These are phyloP conservation scores for Apamea monoglypha DNA, from an alignment of 2,888 invertebrate species.

Conservation along the genomic window DNA sequence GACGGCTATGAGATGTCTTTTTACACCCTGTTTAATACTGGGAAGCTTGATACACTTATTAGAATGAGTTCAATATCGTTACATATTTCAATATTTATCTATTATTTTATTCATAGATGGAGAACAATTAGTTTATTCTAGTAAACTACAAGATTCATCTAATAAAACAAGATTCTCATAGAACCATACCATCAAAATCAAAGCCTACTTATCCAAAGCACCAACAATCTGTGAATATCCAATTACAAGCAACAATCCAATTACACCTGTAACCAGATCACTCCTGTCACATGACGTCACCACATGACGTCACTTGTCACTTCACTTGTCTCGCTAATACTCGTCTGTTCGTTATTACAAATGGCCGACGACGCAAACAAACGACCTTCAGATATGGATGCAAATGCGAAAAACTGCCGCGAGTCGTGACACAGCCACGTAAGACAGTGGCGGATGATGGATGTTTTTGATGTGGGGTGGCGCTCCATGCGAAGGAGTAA, in stretches of 20 bases:
- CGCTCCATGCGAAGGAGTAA: neutral
- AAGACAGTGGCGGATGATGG: conserved; percentile 42
- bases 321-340: conserved; percentile 29
- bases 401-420: conserved; percentile 57
- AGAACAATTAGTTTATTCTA: neutral
- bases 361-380: conserved; percentile 47
- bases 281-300: conserved; percentile 22
- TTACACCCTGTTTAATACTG: neutral
- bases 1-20: neutral
- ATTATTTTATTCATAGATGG: neutral
- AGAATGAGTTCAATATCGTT: neutral
- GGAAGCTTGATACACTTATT: neutral
- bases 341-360: conserved; percentile 44
- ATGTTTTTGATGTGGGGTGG: conserved; percentile 40
- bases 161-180: neutral
- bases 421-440: conserved; percentile 20
- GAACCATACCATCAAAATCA: neutral
- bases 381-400: conserved; percentile 60
- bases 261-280: conserved; percentile 31
- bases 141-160: neutral
- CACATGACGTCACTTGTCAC: conserved; percentile 8
- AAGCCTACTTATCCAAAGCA: neutral
- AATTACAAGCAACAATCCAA: conserved; percentile 30
- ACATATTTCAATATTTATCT: neutral
- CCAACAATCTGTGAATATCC: neutral